These are phyloP conservation scores for Mystacides longicornis DNA, from an alignment of 2,888 invertebrate species.

Conservation along the genomic window DNA sequence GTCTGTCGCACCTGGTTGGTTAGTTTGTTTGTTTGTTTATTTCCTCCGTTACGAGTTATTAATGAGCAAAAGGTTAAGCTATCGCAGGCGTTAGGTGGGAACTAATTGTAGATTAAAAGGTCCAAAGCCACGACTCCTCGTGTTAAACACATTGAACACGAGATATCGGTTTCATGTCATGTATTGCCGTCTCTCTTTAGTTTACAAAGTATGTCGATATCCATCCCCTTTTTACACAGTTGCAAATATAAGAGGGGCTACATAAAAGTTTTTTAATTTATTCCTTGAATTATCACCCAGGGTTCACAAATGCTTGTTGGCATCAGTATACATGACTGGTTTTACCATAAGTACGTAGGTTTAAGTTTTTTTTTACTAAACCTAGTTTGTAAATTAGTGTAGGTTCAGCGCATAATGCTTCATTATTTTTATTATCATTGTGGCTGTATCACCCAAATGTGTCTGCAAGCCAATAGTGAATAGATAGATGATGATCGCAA, in stretches of 20 bases:
- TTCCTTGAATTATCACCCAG: too few relatives aligned
- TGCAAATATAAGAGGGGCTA: constrained; percentile 18
- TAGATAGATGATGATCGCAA: too few relatives aligned
- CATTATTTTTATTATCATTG: too few relatives aligned
- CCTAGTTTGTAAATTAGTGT: too few relatives aligned
- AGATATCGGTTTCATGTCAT: constrained; percentile 7
- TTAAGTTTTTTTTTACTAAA: too few relatives aligned
- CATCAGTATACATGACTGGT: too few relatives aligned
- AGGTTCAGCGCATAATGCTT: too few relatives aligned
- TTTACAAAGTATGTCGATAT: background rate
- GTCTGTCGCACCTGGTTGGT: background rate
- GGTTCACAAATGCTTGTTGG: too few relatives aligned
- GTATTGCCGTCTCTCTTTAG: background rate
- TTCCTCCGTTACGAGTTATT: too few relatives aligned
- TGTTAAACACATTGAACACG: constrained; percentile 4
- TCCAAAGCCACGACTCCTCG: constrained; percentile 17
- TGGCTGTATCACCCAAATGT: too few relatives aligned
- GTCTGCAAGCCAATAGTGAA: too few relatives aligned
- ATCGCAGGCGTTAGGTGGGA: constrained; percentile 16
- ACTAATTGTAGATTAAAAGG: constrained; percentile 24
- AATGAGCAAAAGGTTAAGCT: constrained; percentile 5
- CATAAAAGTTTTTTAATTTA: background rate
- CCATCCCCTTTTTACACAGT: constrained; percentile 13
- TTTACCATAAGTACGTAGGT: too few relatives aligned
- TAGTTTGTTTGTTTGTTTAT: background rate